These are phyloP conservation scores for Pseudochirops corinnae DNA, from an alignment of 2,797 vertebrate genomes.

Conservation along the genomic window DNA sequence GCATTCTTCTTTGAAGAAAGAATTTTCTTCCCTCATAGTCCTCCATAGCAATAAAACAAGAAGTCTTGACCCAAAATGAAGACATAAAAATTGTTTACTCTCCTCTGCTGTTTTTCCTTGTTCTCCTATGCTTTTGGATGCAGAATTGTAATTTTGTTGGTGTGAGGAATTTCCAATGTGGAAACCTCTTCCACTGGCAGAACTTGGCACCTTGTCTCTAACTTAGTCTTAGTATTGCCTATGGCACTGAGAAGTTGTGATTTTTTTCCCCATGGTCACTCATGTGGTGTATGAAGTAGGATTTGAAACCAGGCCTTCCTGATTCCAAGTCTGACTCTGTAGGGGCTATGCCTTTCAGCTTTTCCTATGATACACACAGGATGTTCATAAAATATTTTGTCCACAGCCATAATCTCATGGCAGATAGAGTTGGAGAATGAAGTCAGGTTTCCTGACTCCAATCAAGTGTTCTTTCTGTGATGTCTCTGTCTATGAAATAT, in stretches of 20 bases:
- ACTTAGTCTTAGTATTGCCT: not conserved
- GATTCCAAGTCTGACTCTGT: not conserved
- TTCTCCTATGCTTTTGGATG: not conserved
- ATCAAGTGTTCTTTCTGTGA: not conserved
- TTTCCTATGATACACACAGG: too few species aligned
- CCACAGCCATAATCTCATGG: too few species aligned
- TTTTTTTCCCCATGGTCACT: not conserved
- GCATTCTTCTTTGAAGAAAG: not conserved
- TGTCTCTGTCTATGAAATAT: not conserved
- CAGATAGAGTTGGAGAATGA: not conserved
- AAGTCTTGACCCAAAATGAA: not conserved
- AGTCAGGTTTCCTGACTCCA: not conserved
- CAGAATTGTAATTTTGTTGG: not conserved
- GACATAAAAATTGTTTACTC: not conserved
- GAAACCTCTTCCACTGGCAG: not conserved
- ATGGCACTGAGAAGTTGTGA: not conserved
- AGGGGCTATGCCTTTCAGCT: too few species aligned
- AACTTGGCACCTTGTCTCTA: not conserved
- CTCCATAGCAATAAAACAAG: not conserved
- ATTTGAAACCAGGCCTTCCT: not conserved
- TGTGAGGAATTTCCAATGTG: not conserved
- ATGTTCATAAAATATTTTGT: too few species aligned
- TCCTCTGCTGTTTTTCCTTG: not conserved
- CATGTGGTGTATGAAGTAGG: not conserved
- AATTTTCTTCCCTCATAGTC: not conserved